A percentile compares a stretch with the other conserved stretches of the same genome.
phyloP scores from a whole-genome alignment of 2,113 vertebrate genomes.

The Aythya baeri region DNA sequence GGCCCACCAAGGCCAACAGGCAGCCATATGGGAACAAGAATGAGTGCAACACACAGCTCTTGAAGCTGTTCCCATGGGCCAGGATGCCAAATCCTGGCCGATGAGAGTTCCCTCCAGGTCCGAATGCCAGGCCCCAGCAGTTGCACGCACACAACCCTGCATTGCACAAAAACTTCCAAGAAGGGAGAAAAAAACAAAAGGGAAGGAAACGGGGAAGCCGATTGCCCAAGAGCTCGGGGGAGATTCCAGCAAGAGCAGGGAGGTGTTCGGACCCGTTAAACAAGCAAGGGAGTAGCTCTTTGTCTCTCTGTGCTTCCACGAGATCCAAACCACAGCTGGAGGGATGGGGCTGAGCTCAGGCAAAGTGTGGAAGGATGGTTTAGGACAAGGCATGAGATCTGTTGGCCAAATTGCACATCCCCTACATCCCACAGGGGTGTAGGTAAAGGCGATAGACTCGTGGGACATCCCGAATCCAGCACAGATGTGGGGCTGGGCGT shows the following conservation, averaged over 20 bases:
- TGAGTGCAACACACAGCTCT: not conserved
- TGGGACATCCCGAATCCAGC: not conserved
- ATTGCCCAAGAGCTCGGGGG: not conserved
- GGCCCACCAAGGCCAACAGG: not conserved
- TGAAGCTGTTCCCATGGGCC: not conserved
- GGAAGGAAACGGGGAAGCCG: not conserved
- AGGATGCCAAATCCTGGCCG: not conserved
- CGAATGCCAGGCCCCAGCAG: not conserved
- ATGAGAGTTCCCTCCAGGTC: not conserved
- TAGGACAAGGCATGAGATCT: not conserved
- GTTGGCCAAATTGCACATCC: not conserved
- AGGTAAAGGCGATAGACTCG: not conserved
- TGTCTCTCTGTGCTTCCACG: not conserved
- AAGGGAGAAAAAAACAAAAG: not conserved
- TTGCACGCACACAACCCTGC: not conserved
- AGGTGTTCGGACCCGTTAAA: not conserved
- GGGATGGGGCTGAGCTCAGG: not conserved
- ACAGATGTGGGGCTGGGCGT: accelerated
- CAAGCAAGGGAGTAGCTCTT: not conserved
- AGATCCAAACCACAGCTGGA: not conserved
- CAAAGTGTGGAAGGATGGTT: not conserved
- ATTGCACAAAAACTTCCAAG: conserved; percentile 22
- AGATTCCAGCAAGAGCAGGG: not conserved
- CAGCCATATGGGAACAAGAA: accelerated
- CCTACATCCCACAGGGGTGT: accelerated